These are phyloP conservation scores for Cremastinae sp. DNA, from an alignment of 2,888 invertebrate genomes.

Conservation along the genomic window DNA sequence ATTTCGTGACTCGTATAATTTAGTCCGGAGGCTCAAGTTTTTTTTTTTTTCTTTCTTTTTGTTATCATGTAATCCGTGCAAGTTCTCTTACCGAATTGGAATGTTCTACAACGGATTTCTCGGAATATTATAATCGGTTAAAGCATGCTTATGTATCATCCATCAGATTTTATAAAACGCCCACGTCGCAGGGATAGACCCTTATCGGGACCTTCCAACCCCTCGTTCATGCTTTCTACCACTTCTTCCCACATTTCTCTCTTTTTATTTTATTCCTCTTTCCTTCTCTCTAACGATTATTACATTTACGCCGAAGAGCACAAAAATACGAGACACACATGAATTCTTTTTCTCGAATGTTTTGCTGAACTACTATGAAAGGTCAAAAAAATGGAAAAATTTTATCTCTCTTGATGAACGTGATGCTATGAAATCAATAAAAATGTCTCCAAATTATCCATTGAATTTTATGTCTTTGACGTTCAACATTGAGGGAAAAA, in stretches of 20 bases:
- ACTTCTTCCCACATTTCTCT: slow-evolving; percentile 26
- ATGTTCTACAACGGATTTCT: not conserved
- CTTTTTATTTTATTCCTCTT: not conserved
- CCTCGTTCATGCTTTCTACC: too few species aligned
- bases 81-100: not conserved
- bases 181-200: slow-evolving; percentile 39
- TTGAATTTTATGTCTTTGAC: too few species aligned
- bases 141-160: slow-evolving; percentile 13
- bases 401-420: not conserved
- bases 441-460: too few species aligned
- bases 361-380: too few species aligned
- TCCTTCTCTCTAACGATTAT: not conserved
- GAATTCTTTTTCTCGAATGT: too few species aligned
- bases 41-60: not conserved
- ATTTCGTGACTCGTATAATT: too few species aligned
- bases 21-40: not conserved
- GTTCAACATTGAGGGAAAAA: too few species aligned
- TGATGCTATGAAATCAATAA: too few species aligned
- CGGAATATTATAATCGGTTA: not conserved
- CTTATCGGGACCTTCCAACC: slow-evolving; percentile 49
- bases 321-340: not conserved
- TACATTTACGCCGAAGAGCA: not conserved
- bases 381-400: not conserved
- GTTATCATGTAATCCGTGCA: too few species aligned
- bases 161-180: slow-evolving; percentile 47